phyloP scores from a whole-genome alignment of 2,888 invertebrate genomes.

The Maniola hyperantus region DNA sequence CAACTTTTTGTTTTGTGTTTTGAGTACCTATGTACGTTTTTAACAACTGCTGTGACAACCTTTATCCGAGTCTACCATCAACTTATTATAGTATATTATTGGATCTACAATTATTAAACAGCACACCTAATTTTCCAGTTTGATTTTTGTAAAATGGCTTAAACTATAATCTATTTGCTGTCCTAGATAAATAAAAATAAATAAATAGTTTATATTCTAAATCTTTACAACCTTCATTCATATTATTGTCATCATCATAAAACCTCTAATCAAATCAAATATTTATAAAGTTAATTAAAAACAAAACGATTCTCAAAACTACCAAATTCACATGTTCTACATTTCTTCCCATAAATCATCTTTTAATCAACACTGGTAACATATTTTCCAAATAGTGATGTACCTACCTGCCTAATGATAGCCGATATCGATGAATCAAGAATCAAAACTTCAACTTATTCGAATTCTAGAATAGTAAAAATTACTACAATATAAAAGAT shows the following conservation, averaged over 20 bases:
- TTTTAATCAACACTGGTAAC: conserved; percentile 22
- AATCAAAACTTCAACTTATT: background rate
- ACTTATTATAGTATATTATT: no score
- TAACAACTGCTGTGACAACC: no score
- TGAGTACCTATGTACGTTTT: no score
- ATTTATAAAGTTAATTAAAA: conserved; percentile 22
- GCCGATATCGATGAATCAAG: background rate
- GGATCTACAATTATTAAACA: no score
- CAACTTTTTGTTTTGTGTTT: no score
- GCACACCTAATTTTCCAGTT: no score
- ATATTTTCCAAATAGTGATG: conserved; percentile 7
- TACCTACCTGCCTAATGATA: background rate
- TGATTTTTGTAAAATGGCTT: no score
- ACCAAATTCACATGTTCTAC: conserved; percentile 14
- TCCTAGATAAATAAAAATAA: no score
- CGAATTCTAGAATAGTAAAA: background rate
- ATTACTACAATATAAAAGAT: background rate
- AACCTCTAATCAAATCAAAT: conserved; percentile 8
- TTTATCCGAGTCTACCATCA: no score
- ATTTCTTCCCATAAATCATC: conserved; percentile 23
- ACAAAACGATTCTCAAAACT: conserved; percentile 5
- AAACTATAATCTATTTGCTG: no score
- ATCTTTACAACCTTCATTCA: background rate
- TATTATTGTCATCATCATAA: background rate
- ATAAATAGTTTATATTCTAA: background rate